Conservation (phyloP, 1,140 invertebrate species). For the Tachypleus tridentatus region DNA sequence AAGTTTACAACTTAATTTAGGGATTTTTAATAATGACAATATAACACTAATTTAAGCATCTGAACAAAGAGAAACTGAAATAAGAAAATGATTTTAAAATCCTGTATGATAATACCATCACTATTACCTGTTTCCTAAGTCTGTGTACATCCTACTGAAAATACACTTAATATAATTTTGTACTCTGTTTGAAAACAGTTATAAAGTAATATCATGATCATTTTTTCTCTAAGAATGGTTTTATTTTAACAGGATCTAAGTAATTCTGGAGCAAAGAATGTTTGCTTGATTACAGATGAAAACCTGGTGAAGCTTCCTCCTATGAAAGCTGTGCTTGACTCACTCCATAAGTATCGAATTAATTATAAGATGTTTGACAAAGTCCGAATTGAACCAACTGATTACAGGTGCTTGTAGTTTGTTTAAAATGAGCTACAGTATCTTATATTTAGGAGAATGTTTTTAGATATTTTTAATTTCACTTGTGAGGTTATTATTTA, state of each 20-base stretch:
- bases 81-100: slow-evolving; percentile 1
- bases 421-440: no score
- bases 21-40: no score
- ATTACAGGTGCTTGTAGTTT: slow-evolving; percentile 45
- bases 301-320: slow-evolving; percentile 52
- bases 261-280: slow-evolving; percentile 62
- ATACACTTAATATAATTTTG: not conserved
- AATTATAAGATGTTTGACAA: slow-evolving; percentile 65
- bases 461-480: no score
- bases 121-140: not conserved
- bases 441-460: no score
- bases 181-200: no score
- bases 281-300: slow-evolving; percentile 71
- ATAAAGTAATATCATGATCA: no score
- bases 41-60: slow-evolving; percentile 1
- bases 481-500: not conserved
- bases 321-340: slow-evolving; percentile 56
- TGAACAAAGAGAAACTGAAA: slow-evolving; percentile 7
- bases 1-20: no score
- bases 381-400: slow-evolving; percentile 73
- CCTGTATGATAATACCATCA: not conserved
- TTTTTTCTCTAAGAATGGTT: not conserved
- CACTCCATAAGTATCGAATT: slow-evolving; percentile 54
- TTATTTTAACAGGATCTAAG: slow-evolving; percentile 50
- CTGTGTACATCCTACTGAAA: not conserved